Base-by-base conservation (phyloP, 2,113 vertebrate species). In the Perca fluviatilis region DNA sequence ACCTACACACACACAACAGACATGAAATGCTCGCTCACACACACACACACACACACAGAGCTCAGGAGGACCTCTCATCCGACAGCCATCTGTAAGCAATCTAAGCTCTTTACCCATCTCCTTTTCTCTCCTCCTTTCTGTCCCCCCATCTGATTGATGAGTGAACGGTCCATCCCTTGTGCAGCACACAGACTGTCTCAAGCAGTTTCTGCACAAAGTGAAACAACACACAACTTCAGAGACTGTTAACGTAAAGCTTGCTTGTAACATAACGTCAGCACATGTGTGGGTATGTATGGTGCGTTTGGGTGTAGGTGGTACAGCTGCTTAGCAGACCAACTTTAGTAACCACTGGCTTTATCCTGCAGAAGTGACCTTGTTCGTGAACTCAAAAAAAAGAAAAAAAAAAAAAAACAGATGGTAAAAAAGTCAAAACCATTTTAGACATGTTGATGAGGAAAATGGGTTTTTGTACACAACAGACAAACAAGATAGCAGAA, bases 21-120 rank as follows among this genome's bases (percentile, higher is more conserved):
- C 54, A 71, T 40, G 25, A 43, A 43, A 43, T 43, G 10, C 15
- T 21, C 51, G 1, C 18, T 8, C 36, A 33, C 25, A 57, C 51
- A 68, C 27, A 33, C 10, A 23, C 13, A 70, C 43, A 63, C 46
- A 58, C 68, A 63, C 43, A 46, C 71, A 68, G 27, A 49, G 19
- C 40, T 53, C 60, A 27, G 57, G 21, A 57, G 54, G 79, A 87
- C 83, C 83, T 86, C 80, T 77, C 65, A 47, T 84, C 87, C 82
- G 80, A 83, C 82, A 85, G 71, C 84, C 95, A 95, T 95, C 94
- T 96, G 95, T 85, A 91, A 95, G 93, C 94, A 95, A 96, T 96
- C 91, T 90, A 86, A 82, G 61, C 75, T 80, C 56, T 71, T 82
- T 89, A 88, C 89, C 88, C 86, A 89, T 94, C 91, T 92, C 85